Evolutionary conservation across 1,140 invertebrate genomes (phyloP).

Genomic region (Brachionus asplanchnoidis): DNA sequence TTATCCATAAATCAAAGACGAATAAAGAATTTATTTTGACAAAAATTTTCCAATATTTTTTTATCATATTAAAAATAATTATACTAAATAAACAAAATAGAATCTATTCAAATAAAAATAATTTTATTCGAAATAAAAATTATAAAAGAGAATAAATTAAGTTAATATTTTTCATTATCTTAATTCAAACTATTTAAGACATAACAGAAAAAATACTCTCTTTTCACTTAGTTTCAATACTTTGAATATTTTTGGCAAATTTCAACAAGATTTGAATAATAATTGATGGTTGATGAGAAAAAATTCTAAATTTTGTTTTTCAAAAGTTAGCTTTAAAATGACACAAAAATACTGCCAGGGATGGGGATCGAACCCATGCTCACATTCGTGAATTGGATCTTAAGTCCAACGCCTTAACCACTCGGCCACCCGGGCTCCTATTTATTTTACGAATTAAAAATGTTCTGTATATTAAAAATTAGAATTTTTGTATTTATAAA

Average conservation of each 20-base stretch:
- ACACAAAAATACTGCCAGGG: conserved; percentile 1
- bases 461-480: too few relatives aligned
- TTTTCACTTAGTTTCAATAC: neutral
- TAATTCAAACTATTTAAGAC: neutral
- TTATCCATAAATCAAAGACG: too few relatives aligned
- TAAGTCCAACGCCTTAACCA: conserved; percentile 36
- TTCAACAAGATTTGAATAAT: neutral
- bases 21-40: too few relatives aligned
- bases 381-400: conserved; percentile 36
- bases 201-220: too few relatives aligned
- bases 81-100: neutral
- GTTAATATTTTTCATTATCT: neutral
- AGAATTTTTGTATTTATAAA: too few relatives aligned
- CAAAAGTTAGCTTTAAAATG: neutral
- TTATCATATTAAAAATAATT: neutral
- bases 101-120: neutral
- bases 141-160: neutral
- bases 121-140: neutral
- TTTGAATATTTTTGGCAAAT: too few relatives aligned
- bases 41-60: neutral
- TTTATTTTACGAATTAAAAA: neutral
- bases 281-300: neutral
- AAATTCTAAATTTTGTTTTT: too few relatives aligned
- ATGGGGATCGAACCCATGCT: conserved; percentile 35
- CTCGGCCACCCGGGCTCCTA: conserved; percentile 18